Evolutionary conservation across 1,140 invertebrate genomes (phyloP), one percentile per base, ranked within the genome.

Genomic region (Drosophila albomicans): DNA sequence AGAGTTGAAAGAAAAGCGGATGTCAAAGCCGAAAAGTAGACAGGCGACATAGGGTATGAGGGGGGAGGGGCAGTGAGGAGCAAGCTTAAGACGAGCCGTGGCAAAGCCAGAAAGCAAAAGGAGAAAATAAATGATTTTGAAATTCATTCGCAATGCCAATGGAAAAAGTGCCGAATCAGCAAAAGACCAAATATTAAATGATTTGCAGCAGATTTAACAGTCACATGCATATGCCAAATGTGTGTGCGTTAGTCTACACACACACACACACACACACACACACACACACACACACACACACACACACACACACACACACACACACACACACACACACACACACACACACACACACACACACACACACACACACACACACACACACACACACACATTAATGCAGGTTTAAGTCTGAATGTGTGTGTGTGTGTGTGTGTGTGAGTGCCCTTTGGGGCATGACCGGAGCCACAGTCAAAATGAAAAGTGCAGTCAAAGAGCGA

Each of bases 141-240:
- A 71, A 82, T 78, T 81, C 82, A 75, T 75, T 78, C 43, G 56
- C 43, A 68, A 43, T 62, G 73, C 74, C 70, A 56, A 75, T 25
- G 75, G 51, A 81, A 86, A 35, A 85, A 78, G 63, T 78, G 75
- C 70, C 48, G 74, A 84, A 76, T 82, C 71, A 79, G 76, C 76
- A 62, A 67, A 82, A 81, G 66, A 67, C 57, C 52, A 78, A 78
- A 82, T 78, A 82, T 81, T 74, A 81, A 81, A 81, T 71, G 78
- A 81, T 81, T 81, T 80, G 73, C 73, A 80, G 61, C 66, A 80
- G 74, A 73, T 73, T 73, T 79, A 52, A 59, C 49, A 78, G 38
- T 75, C 66, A 28, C 41, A 57, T 56, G 75, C 57, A 66, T 75
- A 64, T 72, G 69, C 51, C 35, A 62, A 20, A 28, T 38, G 15